These are phyloP conservation scores for Idris sp. DNA, from an alignment of 1,140 invertebrate species.

Conservation along the genomic window DNA sequence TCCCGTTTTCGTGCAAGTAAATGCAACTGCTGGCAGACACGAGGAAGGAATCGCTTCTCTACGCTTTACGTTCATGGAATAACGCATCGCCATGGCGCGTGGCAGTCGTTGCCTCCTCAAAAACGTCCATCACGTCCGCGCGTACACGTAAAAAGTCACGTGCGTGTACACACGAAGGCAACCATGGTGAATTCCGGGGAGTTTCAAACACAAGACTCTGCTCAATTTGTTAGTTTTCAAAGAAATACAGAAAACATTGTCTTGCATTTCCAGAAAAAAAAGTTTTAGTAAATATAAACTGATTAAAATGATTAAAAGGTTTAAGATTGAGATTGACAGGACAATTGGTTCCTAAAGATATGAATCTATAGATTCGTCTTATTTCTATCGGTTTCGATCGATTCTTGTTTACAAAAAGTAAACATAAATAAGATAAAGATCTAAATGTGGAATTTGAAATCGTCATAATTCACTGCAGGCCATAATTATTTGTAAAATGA, in stretches of 20 bases:
- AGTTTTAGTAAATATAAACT: too few relatives aligned
- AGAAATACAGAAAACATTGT: too few relatives aligned
- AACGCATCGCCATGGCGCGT: constrained; percentile 60
- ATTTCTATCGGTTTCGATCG: too few relatives aligned
- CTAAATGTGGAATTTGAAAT: constrained; percentile 21
- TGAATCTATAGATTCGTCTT: too few relatives aligned
- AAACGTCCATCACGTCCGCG: constrained; percentile 54
- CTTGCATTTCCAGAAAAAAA: too few relatives aligned
- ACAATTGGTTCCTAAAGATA: too few relatives aligned
- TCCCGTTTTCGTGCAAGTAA: constrained; percentile 42
- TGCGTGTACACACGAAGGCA: constrained; percentile 56
- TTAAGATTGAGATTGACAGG: too few relatives aligned
- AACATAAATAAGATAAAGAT: too few relatives aligned
- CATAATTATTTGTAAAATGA: constrained; percentile 39
- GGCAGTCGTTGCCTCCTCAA: constrained; percentile 56
- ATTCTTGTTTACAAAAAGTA: too few relatives aligned
- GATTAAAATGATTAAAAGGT: too few relatives aligned
- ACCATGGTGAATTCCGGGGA: constrained; percentile 57
- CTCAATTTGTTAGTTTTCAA: constrained; percentile 30
- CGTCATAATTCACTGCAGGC: constrained; percentile 1
- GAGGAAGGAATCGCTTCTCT: constrained; percentile 48
- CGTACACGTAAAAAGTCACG: constrained; percentile 56
- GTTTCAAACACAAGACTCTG: constrained; percentile 30
- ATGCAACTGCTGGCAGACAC: constrained; percentile 53
- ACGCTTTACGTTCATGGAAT: constrained; percentile 45